These are phyloP conservation scores for Mizuhopecten yessoensis DNA, from an alignment of 1,140 invertebrate genomes.

Conservation along the genomic window DNA sequence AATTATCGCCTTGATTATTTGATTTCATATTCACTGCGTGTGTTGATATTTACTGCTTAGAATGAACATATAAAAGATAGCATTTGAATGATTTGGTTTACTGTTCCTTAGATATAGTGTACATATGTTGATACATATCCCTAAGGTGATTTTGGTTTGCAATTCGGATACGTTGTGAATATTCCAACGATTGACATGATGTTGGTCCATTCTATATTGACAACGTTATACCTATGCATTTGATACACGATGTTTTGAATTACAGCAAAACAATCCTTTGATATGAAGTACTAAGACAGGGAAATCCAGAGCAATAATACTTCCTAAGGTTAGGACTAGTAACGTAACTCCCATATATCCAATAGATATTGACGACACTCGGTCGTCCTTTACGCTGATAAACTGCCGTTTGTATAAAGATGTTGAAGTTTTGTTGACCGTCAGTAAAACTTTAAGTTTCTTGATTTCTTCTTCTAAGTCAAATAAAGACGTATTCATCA, in stretches of 20 bases:
- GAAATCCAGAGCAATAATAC: neutral
- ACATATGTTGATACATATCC: no score
- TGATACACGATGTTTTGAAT: neutral
- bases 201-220: neutral
- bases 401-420: conserved; percentile 19
- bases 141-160: no score
- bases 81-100: no score
- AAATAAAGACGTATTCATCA: neutral
- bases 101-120: no score
- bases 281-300: neutral
- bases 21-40: no score
- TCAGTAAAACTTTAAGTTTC: neutral
- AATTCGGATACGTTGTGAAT: no score
- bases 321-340: neutral
- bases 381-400: neutral
- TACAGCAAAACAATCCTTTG: neutral
- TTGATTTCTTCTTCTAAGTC: neutral
- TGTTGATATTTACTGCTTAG: no score
- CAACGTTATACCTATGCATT: neutral
- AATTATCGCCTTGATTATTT: no score
- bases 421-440: neutral
- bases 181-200: no score
- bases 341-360: neutral
- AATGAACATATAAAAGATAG: no score
- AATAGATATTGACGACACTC: neutral